Base-by-base conservation (phyloP, 2,888 invertebrate species). In the Caenorhabditis sp. region DNA sequence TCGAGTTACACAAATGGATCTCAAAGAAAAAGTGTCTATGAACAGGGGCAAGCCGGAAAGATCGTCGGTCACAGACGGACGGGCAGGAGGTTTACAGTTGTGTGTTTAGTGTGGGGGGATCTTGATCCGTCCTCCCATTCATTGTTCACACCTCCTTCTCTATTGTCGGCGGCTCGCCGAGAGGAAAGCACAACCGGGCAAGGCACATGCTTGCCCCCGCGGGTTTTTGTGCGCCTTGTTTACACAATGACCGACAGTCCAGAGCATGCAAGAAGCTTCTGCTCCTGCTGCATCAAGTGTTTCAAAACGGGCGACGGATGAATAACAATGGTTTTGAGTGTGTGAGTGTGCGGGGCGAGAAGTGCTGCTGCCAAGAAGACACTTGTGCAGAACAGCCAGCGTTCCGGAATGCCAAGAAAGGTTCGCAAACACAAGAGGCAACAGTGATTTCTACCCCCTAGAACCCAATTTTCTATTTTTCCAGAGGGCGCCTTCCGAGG, bases 401-500 rank as follows among this genome's bases (percentile, higher is more conserved):
- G 30, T 52, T 53, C 43, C 43, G 43, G 52, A 50, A 37, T 50
- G 62, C 41, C 50, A 62, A 32, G 24, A 50, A 41, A 55, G 43
- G 43, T n/a, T n/a, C n/a, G 43, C 43, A 43, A 4, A 37, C 41
- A 41, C n/a, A n/a, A n/a, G n/a, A n/a, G n/a, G n/a, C n/a, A n/a
- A n/a, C n/a, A n/a, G n/a, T n/a, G n/a, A n/a, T n/a, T n/a, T n/a
- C n/a, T n/a, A 30, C 30, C 9, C 30, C 30, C 30, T 9, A 30
- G 30, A 9, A 30, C 9, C 30, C 30, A 30, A 9, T 30, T 5
- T 9, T 6, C 20, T 35, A 35, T 39, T 2, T 13, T 27, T 86
- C 56, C 63, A 88, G 88, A 87, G 50, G 88, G 88, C 3, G 52
- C 80, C n/a, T 85, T 89, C 74, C 79, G 82, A 24, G 88, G 88